Evolutionary conservation across 2,888 invertebrate genomes (phyloP).

Genomic region (Pediacus dermestoides): DNA sequence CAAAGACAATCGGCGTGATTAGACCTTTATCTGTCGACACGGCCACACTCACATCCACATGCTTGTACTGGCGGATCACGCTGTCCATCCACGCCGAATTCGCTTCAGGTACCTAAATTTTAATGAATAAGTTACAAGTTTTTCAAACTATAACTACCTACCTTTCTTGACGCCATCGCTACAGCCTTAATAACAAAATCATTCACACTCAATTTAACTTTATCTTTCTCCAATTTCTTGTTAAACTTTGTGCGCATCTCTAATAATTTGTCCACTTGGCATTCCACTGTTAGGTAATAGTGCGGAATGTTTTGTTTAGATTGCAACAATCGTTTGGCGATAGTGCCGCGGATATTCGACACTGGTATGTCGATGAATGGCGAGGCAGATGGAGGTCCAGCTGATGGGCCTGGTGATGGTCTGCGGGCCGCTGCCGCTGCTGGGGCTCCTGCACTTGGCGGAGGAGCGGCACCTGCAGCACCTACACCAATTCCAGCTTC

Average conservation of each 20-base stretch:
- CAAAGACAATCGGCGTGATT: slow-evolving; percentile 94
- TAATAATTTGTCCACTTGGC: slow-evolving; percentile 78
- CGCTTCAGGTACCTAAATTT: slow-evolving; percentile 71
- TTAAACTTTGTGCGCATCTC: slow-evolving; percentile 76
- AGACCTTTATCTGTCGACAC: slow-evolving; percentile 93
- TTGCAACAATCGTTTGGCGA: slow-evolving; percentile 82
- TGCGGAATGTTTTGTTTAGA: slow-evolving; percentile 96
- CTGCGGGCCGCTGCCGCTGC: slow-evolving; percentile 25
- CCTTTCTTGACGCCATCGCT: slow-evolving; percentile 78
- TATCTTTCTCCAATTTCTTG: slow-evolving; percentile 71
- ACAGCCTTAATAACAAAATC: slow-evolving; percentile 95
- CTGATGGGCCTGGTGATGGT: slow-evolving; percentile 25
- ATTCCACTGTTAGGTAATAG: slow-evolving; percentile 87
- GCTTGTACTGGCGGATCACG: slow-evolving; percentile 86
- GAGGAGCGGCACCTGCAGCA: slow-evolving; percentile 50
- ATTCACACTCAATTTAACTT: slow-evolving; percentile 87
- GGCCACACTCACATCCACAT: slow-evolving; percentile 95
- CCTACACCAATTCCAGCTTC: slow-evolving; percentile 24
- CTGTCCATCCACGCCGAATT: slow-evolving; percentile 96
- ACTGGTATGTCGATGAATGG: slow-evolving; percentile 73
- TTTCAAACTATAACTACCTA: slow-evolving; percentile 14
- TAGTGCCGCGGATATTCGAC: slow-evolving; percentile 77
- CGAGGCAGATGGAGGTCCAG: slow-evolving; percentile 37
- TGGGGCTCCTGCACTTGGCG: slow-evolving; percentile 26
- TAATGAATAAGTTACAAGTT: slow-evolving; percentile 2